Evolutionary conservation across 1,140 invertebrate genomes (phyloP).

Genomic region (Tribolium castaneum): DNA sequence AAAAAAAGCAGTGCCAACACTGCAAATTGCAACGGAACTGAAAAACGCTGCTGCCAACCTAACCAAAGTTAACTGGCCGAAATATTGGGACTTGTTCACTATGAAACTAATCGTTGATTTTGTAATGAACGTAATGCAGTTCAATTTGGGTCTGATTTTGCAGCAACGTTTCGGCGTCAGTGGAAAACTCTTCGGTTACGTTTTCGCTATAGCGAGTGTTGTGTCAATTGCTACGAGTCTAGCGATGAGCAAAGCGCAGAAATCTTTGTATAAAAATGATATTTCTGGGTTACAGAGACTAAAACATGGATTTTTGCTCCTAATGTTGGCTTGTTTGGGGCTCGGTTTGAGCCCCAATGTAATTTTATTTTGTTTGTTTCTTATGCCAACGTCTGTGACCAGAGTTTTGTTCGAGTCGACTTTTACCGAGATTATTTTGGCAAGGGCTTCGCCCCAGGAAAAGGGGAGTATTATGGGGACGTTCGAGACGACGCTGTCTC

Average conservation of each 20-base stretch:
- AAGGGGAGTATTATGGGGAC: slow-evolving; percentile 48
- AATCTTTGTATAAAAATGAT: slow-evolving; percentile 42
- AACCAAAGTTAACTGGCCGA: slow-evolving; percentile 37
- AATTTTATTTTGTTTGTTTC: slow-evolving; percentile 21
- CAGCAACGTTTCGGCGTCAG: slow-evolving; percentile 27
- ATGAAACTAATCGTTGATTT: slow-evolving; percentile 43
- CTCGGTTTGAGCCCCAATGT: slow-evolving; percentile 38
- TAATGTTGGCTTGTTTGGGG: slow-evolving; percentile 46
- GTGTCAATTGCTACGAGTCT: slow-evolving; percentile 10
- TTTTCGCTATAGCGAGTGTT: slow-evolving; percentile 40
- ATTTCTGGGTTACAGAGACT: slow-evolving; percentile 38
- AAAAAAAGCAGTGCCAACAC: neutral
- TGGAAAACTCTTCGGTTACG: slow-evolving; percentile 35
- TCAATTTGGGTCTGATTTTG: slow-evolving; percentile 44
- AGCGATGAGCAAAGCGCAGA: slow-evolving; percentile 29
- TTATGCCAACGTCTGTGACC: slow-evolving; percentile 34
- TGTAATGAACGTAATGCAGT: slow-evolving; percentile 27
- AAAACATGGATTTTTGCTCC: slow-evolving; percentile 28
- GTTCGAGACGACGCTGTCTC: slow-evolving; percentile 40
- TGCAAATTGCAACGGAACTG: slow-evolving; percentile 8
- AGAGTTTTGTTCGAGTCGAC: slow-evolving; percentile 40
- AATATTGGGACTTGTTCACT: slow-evolving; percentile 36
- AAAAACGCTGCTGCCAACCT: slow-evolving; percentile 39
- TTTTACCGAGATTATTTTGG: slow-evolving; percentile 39
- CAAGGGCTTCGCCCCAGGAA: slow-evolving; percentile 36